Base-by-base conservation (phyloP, 2,888 invertebrate genomes). In the Gerris lacustris region DNA sequence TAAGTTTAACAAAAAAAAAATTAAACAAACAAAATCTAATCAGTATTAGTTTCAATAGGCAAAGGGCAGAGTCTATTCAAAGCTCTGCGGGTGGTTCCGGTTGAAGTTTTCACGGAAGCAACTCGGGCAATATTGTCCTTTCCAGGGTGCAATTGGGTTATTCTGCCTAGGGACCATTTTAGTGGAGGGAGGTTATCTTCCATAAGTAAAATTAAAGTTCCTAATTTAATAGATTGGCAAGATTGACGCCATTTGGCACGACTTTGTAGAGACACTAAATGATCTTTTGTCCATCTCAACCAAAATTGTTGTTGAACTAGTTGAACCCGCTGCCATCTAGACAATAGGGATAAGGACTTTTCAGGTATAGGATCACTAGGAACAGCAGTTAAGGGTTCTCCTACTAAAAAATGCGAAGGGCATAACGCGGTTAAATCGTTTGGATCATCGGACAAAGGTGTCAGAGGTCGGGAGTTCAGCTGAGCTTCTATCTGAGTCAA, bases 391-490 rank as follows among this genome's bases (percentile, higher is more conserved):
- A 70, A n/a, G n/a, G 68, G 55, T 62, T 45, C 71, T 44, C 68
- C 68, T 43, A 64, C 44, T 2, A 68, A 17, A n/a, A 71, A 71
- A 69, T 71, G 71, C 9, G 44, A 6, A 6, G 64, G 64, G 5
- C 69, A 66, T 6, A 72, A 63, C 31, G 45, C 7, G 5, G 69
- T 66, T 4, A 62, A 18, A 18, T 72, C 72, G 45, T 62, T 70
- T 9, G 72, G 72, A 67, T 70, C 63, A 5, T 69, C 45, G 7
- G 72, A 70, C 47, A 72, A 5, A 44, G 72, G 72, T 6, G 45
- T 45, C 6, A 72, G 18, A 5, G 72, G 72, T 5, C 72, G 67
- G 11, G 69, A 72, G 67, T 72, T 72, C 63, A 72, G n/a, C n/a
- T n/a, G n/a, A n/a, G n/a, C n/a, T n/a, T n/a, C n/a, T n/a, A n/a